A percentile compares a stretch with the other conserved stretches of the same genome.
These are phyloP conservation scores for Rhogogaster chlorosoma DNA, from an alignment of 2,888 invertebrate species.

Conservation along the genomic window DNA sequence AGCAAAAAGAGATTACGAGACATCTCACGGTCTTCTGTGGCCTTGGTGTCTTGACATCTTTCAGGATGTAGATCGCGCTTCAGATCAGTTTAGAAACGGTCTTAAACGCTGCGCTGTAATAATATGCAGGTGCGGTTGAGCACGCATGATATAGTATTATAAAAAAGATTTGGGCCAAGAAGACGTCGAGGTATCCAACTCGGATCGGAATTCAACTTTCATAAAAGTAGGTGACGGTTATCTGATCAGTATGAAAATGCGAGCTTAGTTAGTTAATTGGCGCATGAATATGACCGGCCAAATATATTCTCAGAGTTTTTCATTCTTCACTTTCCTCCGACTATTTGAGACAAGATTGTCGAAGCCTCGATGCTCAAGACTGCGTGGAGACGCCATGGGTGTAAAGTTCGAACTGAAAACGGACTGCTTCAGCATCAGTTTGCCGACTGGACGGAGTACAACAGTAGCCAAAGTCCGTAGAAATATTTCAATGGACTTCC, in stretches of 20 bases:
- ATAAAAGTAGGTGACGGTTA: background rate
- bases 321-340: background rate
- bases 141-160: background rate
- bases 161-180: background rate
- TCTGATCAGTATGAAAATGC: background rate
- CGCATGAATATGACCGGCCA: background rate
- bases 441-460: background rate
- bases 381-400: constrained; percentile 1
- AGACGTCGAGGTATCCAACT: background rate
- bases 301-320: background rate
- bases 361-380: constrained; percentile 31
- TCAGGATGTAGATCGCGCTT: constrained; percentile 37
- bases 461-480: constrained; percentile 30
- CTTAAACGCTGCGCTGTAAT: background rate
- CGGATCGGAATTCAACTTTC: background rate
- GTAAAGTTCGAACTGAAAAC: background rate
- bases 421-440: background rate
- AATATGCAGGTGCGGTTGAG: background rate
- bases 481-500: constrained; percentile 49
- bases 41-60: constrained; percentile 32
- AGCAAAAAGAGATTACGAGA: constrained; percentile 8
- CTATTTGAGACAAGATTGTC: background rate
- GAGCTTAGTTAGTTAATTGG: background rate
- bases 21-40: background rate
- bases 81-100: constrained; percentile 4